Conservation (phyloP, 2,888 invertebrate genomes). For the Sphecodes monilicornis region DNA sequence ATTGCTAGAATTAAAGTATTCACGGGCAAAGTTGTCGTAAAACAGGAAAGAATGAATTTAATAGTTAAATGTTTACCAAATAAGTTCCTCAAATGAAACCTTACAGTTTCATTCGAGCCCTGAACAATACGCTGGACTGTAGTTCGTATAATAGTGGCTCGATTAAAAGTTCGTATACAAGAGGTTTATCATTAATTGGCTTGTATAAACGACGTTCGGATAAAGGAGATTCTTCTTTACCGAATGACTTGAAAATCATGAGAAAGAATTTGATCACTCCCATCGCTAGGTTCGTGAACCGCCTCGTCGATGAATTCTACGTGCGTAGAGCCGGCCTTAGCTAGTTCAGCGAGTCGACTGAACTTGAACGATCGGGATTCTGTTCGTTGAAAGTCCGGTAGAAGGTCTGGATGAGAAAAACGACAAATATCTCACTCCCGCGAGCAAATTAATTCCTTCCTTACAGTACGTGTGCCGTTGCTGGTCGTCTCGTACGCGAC, state of each 20-base stretch:
- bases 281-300: not conserved
- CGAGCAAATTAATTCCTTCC: constrained; percentile 43
- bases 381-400: constrained; percentile 1
- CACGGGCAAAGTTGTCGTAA: too few relatives aligned
- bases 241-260: not conserved
- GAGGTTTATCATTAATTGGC: too few relatives aligned
- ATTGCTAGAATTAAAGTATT: too few relatives aligned
- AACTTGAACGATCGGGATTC: not conserved
- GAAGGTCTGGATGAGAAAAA: constrained; percentile 3
- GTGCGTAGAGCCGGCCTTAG: not conserved
- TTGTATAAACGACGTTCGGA: not conserved
- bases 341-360: constrained; percentile 5
- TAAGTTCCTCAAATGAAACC: too few relatives aligned
- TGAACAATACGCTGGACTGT: too few relatives aligned
- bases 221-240: not conserved
- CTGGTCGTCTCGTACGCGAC: not conserved
- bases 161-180: too few relatives aligned
- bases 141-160: too few relatives aligned
- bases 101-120: too few relatives aligned
- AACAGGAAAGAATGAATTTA: too few relatives aligned
- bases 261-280: not conserved
- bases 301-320: not conserved
- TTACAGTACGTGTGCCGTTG: not conserved
- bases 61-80: too few relatives aligned
- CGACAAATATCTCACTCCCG: constrained; percentile 32